These are phyloP conservation scores for Pediacus dermestoides DNA, from an alignment of 2,888 invertebrate genomes.

Conservation along the genomic window DNA sequence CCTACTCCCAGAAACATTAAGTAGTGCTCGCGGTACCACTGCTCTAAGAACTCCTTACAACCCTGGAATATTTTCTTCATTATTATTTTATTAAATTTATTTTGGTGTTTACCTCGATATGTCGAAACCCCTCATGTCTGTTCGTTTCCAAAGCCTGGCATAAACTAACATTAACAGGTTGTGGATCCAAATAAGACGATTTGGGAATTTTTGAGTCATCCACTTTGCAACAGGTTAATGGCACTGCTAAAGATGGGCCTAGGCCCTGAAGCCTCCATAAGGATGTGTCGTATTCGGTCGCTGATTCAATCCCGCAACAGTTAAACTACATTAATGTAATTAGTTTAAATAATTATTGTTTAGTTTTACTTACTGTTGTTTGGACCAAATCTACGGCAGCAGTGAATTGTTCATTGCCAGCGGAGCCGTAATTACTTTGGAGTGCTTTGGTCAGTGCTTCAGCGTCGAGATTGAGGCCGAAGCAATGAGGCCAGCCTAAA, in stretches of 20 bases:
- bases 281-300: constrained; percentile 77
- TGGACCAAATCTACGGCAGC: constrained; percentile 78
- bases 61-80: constrained; percentile 53
- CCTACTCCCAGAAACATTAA: constrained; percentile 63
- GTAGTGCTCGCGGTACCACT: constrained; percentile 76
- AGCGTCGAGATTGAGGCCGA: constrained; percentile 67
- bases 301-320: constrained; percentile 77
- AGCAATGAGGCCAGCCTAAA: constrained; percentile 73
- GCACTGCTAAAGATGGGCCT: constrained; percentile 55
- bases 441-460: constrained; percentile 67
- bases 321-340: constrained; percentile 57
- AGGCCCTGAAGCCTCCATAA: constrained; percentile 73
- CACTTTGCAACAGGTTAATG: constrained; percentile 56
- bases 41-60: constrained; percentile 65
- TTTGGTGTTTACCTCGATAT: constrained; percentile 53
- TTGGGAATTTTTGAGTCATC: constrained; percentile 54
- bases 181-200: constrained; percentile 68
- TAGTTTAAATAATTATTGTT: background rate
- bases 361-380: constrained; percentile 51
- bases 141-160: constrained; percentile 66
- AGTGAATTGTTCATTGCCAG: constrained; percentile 72
- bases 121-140: constrained; percentile 56
- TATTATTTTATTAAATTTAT: constrained; percentile 1
- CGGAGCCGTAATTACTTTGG: constrained; percentile 73
- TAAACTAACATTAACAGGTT: constrained; percentile 65